Base-by-base conservation (phyloP, 2,113 vertebrate species). In the Periophthalmodon schlosseri region DNA sequence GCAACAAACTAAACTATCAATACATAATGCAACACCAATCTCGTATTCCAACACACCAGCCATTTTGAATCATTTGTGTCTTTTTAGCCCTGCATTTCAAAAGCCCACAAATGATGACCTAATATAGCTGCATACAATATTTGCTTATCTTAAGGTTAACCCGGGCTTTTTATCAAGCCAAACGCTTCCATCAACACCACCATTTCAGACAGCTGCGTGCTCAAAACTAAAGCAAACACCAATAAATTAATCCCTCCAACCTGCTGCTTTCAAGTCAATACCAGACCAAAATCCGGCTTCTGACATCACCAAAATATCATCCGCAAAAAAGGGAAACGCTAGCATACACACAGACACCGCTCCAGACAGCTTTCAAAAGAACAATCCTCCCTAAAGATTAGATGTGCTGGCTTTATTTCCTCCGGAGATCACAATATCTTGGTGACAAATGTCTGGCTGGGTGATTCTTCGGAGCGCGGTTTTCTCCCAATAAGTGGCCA, bases 381-480 rank as follows among this genome's bases (percentile, higher is more conserved):
- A 23, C 5, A 68, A 68, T 4, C 39, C 44, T 13, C n/a, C 36
- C 78, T 20, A 77, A 49, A 85, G 86, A 87, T 87, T 54, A 78
- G 75, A 84, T 82, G 81, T 81, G 71, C 68, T 72, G 65, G 70
- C 52, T 78, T 77, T 80, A 85, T 86, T 88, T 84, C 72, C 67
- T 68, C 73, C 47, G 46, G 3, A 82, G 72, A n/a, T 47, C 67
- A 67, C 56, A 74, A 33, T 70, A 68, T 79, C 81, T 79, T 74
- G 76, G 57, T 68, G 75, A 84, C 68, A 72, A 86, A 77, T 63
- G 61, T 74, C 78, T 82, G n/a, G 46, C 75, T 66, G 68, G 71
- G 85, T 76, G 72, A 78, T 58, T 66, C 63, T 70, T 71, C 36
- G 63, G 61, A 75, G 79, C 57, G 72, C 65, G 68, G 81, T 57